Evolutionary conservation across 2,888 invertebrate genomes (phyloP).

Genomic region (Sarcophaga subvicina): DNA sequence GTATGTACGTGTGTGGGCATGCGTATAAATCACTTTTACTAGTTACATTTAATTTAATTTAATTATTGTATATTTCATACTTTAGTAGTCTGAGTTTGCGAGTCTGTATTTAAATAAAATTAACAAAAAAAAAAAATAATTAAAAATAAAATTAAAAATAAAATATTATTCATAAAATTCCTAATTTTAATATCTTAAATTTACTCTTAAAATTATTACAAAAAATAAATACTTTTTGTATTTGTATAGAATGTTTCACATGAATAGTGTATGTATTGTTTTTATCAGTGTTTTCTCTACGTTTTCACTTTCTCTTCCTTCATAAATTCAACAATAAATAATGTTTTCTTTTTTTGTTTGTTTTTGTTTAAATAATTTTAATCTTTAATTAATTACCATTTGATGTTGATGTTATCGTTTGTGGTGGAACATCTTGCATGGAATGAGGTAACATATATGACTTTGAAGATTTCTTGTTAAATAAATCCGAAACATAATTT

Average conservation of each 20-base stretch:
- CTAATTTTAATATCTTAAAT: neutral
- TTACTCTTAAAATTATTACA: conserved; percentile 48
- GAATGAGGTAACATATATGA: conserved; percentile 75
- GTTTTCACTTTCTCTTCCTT: neutral
- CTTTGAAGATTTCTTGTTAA: conserved; percentile 72
- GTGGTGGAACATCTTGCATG: conserved; percentile 76
- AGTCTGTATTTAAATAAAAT: conserved; percentile 58
- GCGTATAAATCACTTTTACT: too few species aligned
- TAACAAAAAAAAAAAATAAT: neutral
- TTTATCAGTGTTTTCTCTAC: conserved; percentile 25
- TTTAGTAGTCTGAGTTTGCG: conserved; percentile 49
- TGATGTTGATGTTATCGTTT: conserved; percentile 72
- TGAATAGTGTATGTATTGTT: too few species aligned
- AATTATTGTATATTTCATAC: conserved; percentile 1
- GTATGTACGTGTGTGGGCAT: neutral
- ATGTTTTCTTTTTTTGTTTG: neutral
- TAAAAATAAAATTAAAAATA: conserved; percentile 1
- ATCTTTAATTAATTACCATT: conserved; percentile 67
- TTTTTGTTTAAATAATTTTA: neutral
- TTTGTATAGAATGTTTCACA: conserved; percentile 56
- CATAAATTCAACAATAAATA: conserved; percentile 39
- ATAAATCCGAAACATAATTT: conserved; percentile 80
- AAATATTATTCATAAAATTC: conserved; percentile 3
- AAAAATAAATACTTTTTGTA: conserved; percentile 56
- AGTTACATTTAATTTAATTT: neutral